Conservation (phyloP, 2,113 vertebrate genomes). For the Chrysemys picta region DNA sequence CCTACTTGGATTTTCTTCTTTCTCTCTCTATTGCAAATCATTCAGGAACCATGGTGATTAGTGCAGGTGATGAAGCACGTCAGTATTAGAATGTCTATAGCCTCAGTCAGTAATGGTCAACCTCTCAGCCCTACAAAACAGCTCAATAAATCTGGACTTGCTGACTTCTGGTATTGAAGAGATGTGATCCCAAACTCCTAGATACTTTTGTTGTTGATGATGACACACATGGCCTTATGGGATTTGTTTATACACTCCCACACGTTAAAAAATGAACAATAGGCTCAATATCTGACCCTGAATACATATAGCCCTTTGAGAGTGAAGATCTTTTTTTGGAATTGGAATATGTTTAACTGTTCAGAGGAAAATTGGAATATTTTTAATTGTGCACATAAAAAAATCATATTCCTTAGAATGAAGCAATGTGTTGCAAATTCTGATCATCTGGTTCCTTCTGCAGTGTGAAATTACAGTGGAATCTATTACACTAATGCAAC, state of each 20-base stretch:
- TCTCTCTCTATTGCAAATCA: not conserved
- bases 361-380: not conserved
- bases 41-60: not conserved
- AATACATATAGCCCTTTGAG: not conserved
- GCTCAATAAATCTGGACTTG: not conserved
- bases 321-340: not conserved
- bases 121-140: not conserved
- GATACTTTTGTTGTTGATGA: not conserved
- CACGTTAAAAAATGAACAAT: not conserved
- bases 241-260: not conserved
- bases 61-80: not conserved
- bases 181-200: not conserved
- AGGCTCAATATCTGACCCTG: not conserved
- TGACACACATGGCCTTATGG: not conserved
- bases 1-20: not conserved
- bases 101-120: not conserved
- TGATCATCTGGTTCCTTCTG: constrained; percentile 8
- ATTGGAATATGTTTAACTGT: not conserved
- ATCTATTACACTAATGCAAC: constrained; percentile 53
- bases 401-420: constrained; percentile 12
- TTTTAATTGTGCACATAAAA: not conserved
- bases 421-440: constrained; percentile 15
- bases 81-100: not conserved
- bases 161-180: not conserved
- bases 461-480: constrained; percentile 40